Base-by-base conservation (phyloP, 1,140 invertebrate species). In the Eriosoma lanigerum region DNA sequence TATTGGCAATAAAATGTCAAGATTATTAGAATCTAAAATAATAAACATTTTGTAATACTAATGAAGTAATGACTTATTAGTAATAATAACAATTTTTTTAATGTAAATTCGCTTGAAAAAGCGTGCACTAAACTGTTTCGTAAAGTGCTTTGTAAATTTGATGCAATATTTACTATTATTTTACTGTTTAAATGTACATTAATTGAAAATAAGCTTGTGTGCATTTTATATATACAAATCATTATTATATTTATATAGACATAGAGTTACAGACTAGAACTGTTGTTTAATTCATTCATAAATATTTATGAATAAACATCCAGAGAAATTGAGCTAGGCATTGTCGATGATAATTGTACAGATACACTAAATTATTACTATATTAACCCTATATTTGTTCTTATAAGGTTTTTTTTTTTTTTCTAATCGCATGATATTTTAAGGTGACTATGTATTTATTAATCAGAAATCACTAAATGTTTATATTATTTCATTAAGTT, bases 161-260 rank as follows among this genome's bases (percentile, higher is more conserved):
- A 56, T 58, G 72, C 72, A 76, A 58, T 76, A 76, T 54, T 73
- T 56, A 73, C 70, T 54, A 73, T 76, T 76, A 76, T 58, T 58
- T 76, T 76, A 58, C 13, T 58, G 50, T 58, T n/a, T 44, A 56
- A 44, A 76, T 76, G 72, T 58, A 52, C 12, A 73, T 75, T 75
- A 70, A 19, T 24, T 38, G 15, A 76, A 56, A 76, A 56, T 76
- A 76, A 29, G 72, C 52, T 58, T 58, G 72, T 32, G 52, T 21
- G 52, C n/a, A 19, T 38, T 56, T 44, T 76, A n/a, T 75, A 70
- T 52, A n/a, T 52, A 72, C n/a, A 52, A 26, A 70, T 9, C n/a
- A n/a, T n/a, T 3, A 50, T 50, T 48, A 50, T 50, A 50, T 70
- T 24, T 70, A 46, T 66, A 68, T 68, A 46, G 44, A 24, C 21